Conservation (phyloP, 2,888 invertebrate genomes). For the Andrena bicolor region DNA sequence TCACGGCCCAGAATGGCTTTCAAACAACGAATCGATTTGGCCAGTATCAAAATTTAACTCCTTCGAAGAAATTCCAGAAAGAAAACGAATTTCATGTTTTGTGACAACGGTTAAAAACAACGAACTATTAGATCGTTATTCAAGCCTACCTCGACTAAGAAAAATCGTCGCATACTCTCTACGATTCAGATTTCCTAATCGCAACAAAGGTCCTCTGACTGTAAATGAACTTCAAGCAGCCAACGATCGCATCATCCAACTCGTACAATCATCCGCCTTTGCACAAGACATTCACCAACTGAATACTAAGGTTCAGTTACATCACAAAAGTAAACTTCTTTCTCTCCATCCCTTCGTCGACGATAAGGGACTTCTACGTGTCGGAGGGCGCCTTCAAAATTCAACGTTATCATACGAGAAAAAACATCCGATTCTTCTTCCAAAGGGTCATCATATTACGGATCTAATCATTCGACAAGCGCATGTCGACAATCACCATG, state of each 20-base stretch:
- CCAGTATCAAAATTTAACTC: background rate
- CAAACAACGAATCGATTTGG: background rate
- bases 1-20: background rate
- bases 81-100: background rate
- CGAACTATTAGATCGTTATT: background rate
- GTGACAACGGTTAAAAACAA: background rate
- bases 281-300: too few species aligned
- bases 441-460: too few species aligned
- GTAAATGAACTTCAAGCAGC: background rate
- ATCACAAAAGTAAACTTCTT: too few species aligned
- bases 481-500: too few species aligned
- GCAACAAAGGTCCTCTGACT: too few species aligned
- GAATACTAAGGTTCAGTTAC: too few species aligned
- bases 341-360: too few species aligned
- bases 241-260: background rate
- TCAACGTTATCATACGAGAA: too few species aligned
- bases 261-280: background rate
- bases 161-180: constrained; percentile 4
- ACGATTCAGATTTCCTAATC: background rate
- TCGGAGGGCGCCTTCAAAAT: too few species aligned
- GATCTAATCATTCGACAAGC: too few species aligned
- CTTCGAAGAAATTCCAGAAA: background rate
- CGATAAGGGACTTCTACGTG: too few species aligned
- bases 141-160: background rate
- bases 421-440: too few species aligned